Base-by-base conservation (phyloP, 1,140 invertebrate species). In the Microvelia longipes region DNA sequence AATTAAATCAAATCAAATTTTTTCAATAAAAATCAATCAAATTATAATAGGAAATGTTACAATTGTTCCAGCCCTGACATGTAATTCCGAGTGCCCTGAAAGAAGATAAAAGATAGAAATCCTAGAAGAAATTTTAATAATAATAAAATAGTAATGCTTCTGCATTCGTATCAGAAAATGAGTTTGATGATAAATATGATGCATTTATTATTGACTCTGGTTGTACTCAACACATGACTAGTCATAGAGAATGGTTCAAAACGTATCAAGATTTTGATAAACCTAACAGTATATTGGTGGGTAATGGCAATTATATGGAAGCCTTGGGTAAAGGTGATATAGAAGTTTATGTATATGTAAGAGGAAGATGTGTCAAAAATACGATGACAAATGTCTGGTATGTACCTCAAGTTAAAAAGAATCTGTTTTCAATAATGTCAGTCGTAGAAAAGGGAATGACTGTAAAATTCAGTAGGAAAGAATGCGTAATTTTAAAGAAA, bases 401-500 rank as follows among this genome's bases (percentile, higher is more conserved):
- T 50, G 35, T 50, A 50, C 35, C 35, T 13, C 63, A 65, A 27
- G 63, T 24, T 5, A 27, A 27, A 13, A 65, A 65, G 24, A 65
- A 65, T 65, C 24, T 65, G 63, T 65, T 65, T 27, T 65, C 63
- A 5, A 65, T 65, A 27, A 27, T 27, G 63, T 24, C 63, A 65
- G 27, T 27, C 24, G n/a, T 65, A 65, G 63, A 65, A 25, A 65
- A 65, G 24, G 24, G 63, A 50, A 50, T 50, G 35, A 50, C 35
- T 50, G 35, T 19, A 5, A 50, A 50, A 19, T 50, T 50, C 19
- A 50, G 35, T 50, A 50, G 19, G 19, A 50, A 50, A 19, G 35
- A 50, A 11, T 50, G 35, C 35, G 35, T 50, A 50, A 50, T 50
- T 50, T 50, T 50, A 19, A 50, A 50, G 19, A 50, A 50, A 5